Evolutionary conservation across 2,113 vertebrate species (phyloP).

Genomic region (Sterrhoptilus dennistouni): DNA sequence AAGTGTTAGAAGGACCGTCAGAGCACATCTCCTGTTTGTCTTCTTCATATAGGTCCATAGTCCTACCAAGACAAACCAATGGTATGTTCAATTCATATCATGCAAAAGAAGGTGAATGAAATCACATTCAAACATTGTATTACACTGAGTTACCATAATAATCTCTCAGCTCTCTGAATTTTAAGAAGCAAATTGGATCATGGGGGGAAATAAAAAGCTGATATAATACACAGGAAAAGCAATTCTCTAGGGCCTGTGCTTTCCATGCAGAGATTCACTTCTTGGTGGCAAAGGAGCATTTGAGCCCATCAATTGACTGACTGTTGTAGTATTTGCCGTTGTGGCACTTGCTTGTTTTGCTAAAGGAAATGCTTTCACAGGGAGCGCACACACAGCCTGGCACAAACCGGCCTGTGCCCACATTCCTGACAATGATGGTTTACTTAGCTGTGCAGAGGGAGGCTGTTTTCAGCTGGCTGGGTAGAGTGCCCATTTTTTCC

Average conservation of each 20-base stretch:
- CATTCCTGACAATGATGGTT: constrained; percentile 31
- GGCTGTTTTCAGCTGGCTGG: neutral
- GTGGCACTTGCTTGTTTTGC: neutral
- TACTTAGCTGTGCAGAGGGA: constrained; percentile 20
- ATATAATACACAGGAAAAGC: neutral
- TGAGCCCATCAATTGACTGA: neutral
- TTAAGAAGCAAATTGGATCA: neutral
- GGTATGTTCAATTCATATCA: neutral
- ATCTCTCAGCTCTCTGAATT: neutral
- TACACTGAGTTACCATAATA: neutral
- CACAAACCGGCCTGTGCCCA: neutral
- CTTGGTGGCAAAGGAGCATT: neutral
- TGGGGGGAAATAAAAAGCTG: neutral
- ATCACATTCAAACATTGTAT: neutral
- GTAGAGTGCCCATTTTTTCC: neutral
- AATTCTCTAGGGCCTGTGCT: neutral
- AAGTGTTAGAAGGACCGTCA: neutral
- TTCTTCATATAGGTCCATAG: neutral
- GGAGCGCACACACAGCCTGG: constrained; percentile 13
- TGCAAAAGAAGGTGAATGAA: neutral
- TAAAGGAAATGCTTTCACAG: constrained; percentile 36
- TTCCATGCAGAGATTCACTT: neutral
- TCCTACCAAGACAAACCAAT: neutral
- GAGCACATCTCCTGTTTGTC: neutral
- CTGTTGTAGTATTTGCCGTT: constrained; percentile 40